Base-by-base conservation (phyloP, 1,140 invertebrate species). In the Zaprionus gabonicus region DNA sequence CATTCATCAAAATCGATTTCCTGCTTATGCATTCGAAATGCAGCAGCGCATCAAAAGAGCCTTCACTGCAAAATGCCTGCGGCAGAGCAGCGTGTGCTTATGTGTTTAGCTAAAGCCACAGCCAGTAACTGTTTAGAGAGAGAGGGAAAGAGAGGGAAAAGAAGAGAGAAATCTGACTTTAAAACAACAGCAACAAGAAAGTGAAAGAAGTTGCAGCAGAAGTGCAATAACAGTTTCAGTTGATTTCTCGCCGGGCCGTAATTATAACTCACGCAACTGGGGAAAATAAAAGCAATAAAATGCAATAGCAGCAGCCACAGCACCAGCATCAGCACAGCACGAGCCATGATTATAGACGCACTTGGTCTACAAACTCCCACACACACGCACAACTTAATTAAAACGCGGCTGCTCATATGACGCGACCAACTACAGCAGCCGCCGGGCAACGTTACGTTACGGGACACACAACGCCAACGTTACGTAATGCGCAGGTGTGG, bases 221-320 rank as follows among this genome's bases (percentile, higher is more conserved):
- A 67, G 57, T 68, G 41, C 38, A 68, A 51, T 51, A 81, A 85
- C 78, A 66, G 81, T 82, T 78, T 63, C 70, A 69, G 78, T 84
- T 82, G 70, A 85, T 85, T 85, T 85, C 82, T 81, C 78, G 58
- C 71, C 72, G 77, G 80, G 66, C 76, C 73, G 80, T 86, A 88
- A 88, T 88, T 88, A 84, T 82, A 74, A 51, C 41, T 49, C 74
- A 76, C 65, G 68, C 81, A 78, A 73, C 73, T 78, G 70, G 55
- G 80, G 64, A 81, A 80, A 80, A 66, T 78, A 81, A 82, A 81
- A 75, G 78, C 78, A 88, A 84, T 90, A 90, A 90, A 84, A 46
- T 1, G 28, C 73, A 17, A 63, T 41, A 69, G 65, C 70, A 72
- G 67, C 70, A 12, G n/a, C 20, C 3, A 44, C 28, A 31, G 13